Evolutionary conservation across 2,113 vertebrate genomes (phyloP).

Genomic region (Alectura lathami): DNA sequence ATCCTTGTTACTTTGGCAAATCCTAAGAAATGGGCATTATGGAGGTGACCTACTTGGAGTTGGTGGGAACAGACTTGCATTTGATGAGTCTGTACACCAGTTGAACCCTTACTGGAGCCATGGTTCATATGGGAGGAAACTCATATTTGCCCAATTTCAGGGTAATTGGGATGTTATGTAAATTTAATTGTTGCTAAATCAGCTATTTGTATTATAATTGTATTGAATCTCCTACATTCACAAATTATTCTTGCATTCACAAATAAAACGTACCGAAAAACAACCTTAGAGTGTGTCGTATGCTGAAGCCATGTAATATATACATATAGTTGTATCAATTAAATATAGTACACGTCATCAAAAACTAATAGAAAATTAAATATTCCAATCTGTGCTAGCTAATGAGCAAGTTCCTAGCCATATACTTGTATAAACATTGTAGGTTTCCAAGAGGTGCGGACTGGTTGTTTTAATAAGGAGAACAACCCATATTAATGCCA

Average conservation of each 20-base stretch:
- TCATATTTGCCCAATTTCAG: background rate
- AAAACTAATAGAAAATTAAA: background rate
- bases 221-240: background rate
- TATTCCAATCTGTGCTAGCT: background rate
- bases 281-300: background rate
- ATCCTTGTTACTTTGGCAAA: slow-evolving; percentile 10
- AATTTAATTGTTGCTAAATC: background rate
- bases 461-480: background rate
- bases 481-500: background rate
- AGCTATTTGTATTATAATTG: background rate
- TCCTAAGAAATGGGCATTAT: background rate
- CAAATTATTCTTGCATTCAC: background rate
- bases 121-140: background rate
- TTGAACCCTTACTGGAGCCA: background rate
- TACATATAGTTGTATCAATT: background rate
- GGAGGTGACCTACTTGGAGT: background rate
- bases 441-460: background rate
- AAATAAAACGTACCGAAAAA: background rate
- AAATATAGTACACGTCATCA: background rate
- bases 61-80: background rate
- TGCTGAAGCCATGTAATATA: background rate
- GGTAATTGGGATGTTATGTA: background rate
- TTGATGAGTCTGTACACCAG: background rate
- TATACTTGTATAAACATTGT: background rate
- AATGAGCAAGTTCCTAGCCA: background rate